Base-by-base conservation (phyloP, 23 tunicate species). In the Styela clava region DNA sequence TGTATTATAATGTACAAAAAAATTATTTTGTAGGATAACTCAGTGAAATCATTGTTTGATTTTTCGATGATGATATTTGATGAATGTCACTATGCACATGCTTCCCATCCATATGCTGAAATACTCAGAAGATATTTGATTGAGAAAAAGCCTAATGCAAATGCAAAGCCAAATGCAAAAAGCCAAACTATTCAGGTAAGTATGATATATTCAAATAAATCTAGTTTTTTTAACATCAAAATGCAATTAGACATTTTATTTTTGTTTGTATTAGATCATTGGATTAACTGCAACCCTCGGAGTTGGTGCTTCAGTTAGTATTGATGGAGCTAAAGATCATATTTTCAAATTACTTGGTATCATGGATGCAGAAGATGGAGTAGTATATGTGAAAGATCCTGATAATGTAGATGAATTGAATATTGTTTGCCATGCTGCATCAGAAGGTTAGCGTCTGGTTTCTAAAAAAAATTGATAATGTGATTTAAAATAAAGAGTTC, bases 231-330 rank as follows among this genome's bases (percentile, higher is more conserved):
- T n/a, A n/a, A n/a, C n/a, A n/a, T n/a, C n/a, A n/a, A n/a, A n/a
- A n/a, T n/a, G n/a, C n/a, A n/a, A n/a, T n/a, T n/a, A n/a, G n/a
- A n/a, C n/a, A n/a, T n/a, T n/a, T n/a, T n/a, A n/a, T n/a, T n/a
- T n/a, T n/a, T n/a, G n/a, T 65, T 73, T 73, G 12, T n/a, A n/a
- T 27, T 28, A 86, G 90, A 52, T 86, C 24, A 65, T 86, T n/a
- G 90, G 90, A 24, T 33, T 86, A 74, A 76, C 90, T 30, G 90
- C 90, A 2, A 86, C 90, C 36, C 68, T 86, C 35, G 90, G 85
- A 5, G 81, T 86, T 34, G 85, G 85, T 2, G 23, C 31, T 26
- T 33, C 85, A 24, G 28, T 71, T 21, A 69, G 28, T 34, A 19
- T 31, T 2, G 76, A 70, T 24, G 24, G 24, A 35, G 90, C 90